Conservation (phyloP, 2,113 vertebrate genomes). For the Limanda limanda region DNA sequence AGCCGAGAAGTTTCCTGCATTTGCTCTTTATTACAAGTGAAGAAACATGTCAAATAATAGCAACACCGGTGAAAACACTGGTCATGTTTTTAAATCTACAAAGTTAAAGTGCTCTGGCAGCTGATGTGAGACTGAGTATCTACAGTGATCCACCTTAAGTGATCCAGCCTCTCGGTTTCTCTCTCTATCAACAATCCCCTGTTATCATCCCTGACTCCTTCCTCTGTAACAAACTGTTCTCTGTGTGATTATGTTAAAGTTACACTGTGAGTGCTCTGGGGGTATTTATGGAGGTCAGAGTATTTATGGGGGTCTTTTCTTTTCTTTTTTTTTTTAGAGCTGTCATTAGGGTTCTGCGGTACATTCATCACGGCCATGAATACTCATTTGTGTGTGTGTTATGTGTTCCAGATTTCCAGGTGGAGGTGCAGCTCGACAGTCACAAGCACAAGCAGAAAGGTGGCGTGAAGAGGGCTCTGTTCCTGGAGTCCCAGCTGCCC, state of each 20-base stretch:
- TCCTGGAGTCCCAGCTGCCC: constrained; percentile 84
- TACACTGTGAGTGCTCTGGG: constrained; percentile 32
- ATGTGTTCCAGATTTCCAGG: constrained; percentile 84
- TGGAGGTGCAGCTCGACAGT: constrained; percentile 89
- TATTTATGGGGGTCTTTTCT: constrained; percentile 38
- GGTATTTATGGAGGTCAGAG: constrained; percentile 12
- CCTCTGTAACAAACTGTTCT: constrained; percentile 19
- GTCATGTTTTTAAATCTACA: constrained; percentile 28
- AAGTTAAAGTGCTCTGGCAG: constrained; percentile 32
- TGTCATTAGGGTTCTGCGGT: constrained; percentile 37
- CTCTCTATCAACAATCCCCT: constrained; percentile 12
- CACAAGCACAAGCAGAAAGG: constrained; percentile 90
- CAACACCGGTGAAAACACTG: background rate
- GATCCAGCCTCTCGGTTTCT: background rate
- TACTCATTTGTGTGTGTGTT: constrained; percentile 55
- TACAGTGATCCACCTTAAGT: constrained; percentile 29
- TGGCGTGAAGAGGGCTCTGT: constrained; percentile 86
- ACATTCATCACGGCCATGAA: constrained; percentile 59
- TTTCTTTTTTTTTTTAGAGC: constrained; percentile 30
- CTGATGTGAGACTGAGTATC: constrained; percentile 19
- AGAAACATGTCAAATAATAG: constrained; percentile 25
- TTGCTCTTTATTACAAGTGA: constrained; percentile 50
- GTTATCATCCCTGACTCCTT: constrained; percentile 52
- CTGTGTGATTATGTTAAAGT: constrained; percentile 18
- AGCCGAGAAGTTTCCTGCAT: constrained; percentile 74